Conservation (phyloP, 2,888 invertebrate species). For the Hybos culiciformis region DNA sequence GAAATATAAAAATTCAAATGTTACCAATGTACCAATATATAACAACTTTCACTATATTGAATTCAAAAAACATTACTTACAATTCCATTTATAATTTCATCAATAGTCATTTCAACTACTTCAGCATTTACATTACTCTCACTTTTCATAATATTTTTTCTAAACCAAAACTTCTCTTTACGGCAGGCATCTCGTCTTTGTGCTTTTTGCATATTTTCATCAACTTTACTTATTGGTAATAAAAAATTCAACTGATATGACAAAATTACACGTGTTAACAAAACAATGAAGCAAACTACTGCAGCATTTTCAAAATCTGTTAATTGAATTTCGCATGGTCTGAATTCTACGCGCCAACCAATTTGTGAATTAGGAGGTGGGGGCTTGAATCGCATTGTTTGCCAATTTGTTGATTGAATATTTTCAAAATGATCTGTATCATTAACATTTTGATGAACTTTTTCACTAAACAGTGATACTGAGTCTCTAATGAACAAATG, state of each 20-base stretch:
- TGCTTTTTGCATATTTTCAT: constrained; percentile 94
- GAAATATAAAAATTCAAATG: background rate
- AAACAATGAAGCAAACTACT: constrained; percentile 91
- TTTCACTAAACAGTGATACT: constrained; percentile 88
- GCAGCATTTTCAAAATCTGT: constrained; percentile 99
- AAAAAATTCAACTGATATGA: constrained; percentile 92
- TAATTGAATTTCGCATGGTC: constrained; percentile 95
- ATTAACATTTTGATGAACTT: constrained; percentile 86
- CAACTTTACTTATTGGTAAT: constrained; percentile 94
- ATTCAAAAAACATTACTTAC: constrained; percentile 14
- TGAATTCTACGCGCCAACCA: constrained; percentile 99
- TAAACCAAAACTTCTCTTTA: constrained; percentile 84
- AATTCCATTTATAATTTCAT: constrained; percentile 93
- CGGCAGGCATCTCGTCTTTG: constrained; percentile 81
- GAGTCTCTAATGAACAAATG: constrained; percentile 97
- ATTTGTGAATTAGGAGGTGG: constrained; percentile 92
- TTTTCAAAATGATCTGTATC: constrained; percentile 99
- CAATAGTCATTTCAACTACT: constrained; percentile 72
- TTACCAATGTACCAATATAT: background rate
- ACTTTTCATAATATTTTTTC: constrained; percentile 52
- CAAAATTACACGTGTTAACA: constrained; percentile 90
- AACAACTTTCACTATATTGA: background rate
- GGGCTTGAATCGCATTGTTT: constrained; percentile 97
- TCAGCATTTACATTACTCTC: constrained; percentile 32
- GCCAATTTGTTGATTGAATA: constrained; percentile 99